Percentiles rank a stretch among this genome's conserved stretches.
Conservation (phyloP, 2,113 vertebrate species). For the Tricholaema leucomelas region DNA sequence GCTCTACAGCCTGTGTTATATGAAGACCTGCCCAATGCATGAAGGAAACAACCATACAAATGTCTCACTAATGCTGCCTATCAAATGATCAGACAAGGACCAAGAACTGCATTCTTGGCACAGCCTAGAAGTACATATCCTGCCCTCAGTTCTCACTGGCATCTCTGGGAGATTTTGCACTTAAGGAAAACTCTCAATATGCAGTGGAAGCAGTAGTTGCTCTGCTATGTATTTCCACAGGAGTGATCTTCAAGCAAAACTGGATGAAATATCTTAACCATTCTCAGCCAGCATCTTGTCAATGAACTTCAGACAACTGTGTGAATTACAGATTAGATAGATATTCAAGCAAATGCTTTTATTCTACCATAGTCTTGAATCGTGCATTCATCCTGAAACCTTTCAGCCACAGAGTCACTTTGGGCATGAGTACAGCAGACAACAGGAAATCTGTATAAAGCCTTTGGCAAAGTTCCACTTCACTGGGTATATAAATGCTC, state of each 20-base stretch:
- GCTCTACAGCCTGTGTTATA: slow-evolving; percentile 53
- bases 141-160: not conserved
- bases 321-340: not conserved
- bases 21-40: slow-evolving; percentile 56
- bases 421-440: not conserved
- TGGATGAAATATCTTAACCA: not conserved
- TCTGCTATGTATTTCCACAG: not conserved
- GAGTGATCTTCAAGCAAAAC: not conserved
- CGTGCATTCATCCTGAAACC: not conserved
- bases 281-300: not conserved
- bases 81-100: not conserved
- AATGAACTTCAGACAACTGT: not conserved
- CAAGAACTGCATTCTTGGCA: not conserved
- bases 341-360: not conserved
- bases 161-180: not conserved
- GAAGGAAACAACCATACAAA: slow-evolving; percentile 49
- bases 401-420: not conserved
- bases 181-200: not conserved
- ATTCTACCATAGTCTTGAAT: not conserved
- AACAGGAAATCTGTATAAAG: not conserved
- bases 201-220: not conserved
- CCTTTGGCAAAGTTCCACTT: not conserved
- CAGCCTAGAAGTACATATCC: not conserved
- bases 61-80: not conserved
- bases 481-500: not conserved